Base-by-base conservation (phyloP, 2,888 invertebrate species). In the Taphrorychus bicolor region DNA sequence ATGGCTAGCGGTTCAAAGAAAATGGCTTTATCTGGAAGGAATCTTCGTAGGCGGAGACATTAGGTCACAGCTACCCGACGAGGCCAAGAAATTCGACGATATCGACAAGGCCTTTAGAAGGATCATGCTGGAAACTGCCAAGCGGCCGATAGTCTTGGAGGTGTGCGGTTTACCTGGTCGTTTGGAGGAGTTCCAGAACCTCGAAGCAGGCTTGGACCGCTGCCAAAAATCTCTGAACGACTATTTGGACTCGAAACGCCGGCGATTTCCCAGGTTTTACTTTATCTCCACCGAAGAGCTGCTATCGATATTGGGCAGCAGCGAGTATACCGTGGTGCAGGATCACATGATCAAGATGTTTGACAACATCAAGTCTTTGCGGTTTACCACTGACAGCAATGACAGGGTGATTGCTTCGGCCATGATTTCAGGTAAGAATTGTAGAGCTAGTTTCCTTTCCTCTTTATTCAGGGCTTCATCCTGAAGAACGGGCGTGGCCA, bases 271-370 rank as follows among this genome's bases (percentile, higher is more conserved):
- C 2, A 83, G 97, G 57, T 97, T 97, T 83, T 96, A 93, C 83
- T 97, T 97, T 82, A 93, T 97, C 77, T 96, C 96, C 2, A 96
- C 96, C 22, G 95, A 96, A 77, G 97, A 97, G 80, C 81, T 97
- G 72, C 85, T 97, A 5, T 92, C 93, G 1, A 94, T 97, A 74
- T 86, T 97, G 57, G 96, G 96, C 11, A 94, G 92, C 78, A 93
- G 91, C 72, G 91, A 93, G 70, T 91, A 93, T 7, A 86, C 85
- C 59, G 91, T 92, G 75, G 94, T 97, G 5, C 96, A 97, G 81
- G 94, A 95, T 76, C 95, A 97, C 78, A 93, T 97, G 87, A 92
- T 95, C 60, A 97, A 97, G 87, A 96, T 97, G 94, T 97, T 94
- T 81, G 95, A 96, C 81, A 96, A 96, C 77, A 90, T 97, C 23